Conservation (phyloP, 2,888 invertebrate species). For the Schizaphis graminum region DNA sequence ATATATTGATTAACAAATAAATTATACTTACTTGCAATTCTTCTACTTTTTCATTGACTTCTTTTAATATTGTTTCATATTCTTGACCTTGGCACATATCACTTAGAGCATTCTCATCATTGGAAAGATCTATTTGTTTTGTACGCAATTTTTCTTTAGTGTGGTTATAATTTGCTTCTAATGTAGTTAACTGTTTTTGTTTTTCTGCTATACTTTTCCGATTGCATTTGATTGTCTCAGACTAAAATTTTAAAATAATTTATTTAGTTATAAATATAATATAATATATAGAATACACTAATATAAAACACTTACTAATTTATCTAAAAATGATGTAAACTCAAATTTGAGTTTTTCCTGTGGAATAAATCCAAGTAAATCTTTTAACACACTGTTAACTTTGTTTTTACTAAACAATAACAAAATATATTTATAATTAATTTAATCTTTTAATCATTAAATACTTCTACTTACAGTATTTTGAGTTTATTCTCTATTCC, state of each 20-base stretch:
- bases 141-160: conserved; percentile 75
- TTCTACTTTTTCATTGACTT: conserved; percentile 78
- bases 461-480: conserved; percentile 69
- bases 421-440: neutral
- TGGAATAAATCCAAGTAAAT: conserved; percentile 78
- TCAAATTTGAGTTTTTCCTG: conserved; percentile 76
- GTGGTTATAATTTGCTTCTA: conserved; percentile 78
- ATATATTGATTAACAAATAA: neutral
- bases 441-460: neutral
- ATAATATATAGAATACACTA: neutral
- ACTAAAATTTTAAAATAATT: conserved; percentile 68
- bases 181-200: conserved; percentile 72
- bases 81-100: conserved; percentile 74
- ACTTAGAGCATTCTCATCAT: conserved; percentile 74
- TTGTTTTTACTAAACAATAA: conserved; percentile 74
- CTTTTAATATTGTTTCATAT: conserved; percentile 78
- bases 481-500: conserved; percentile 74
- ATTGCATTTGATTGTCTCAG: conserved; percentile 68
- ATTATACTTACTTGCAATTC: conserved; percentile 76
- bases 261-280: neutral
- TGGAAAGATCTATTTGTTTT: conserved; percentile 76
- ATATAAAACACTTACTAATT: conserved; percentile 65
- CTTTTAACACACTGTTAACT: conserved; percentile 77
- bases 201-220: conserved; percentile 68
- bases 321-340: conserved; percentile 71